A percentile compares a stretch with the other conserved stretches of the same genome.
phyloP scores from a whole-genome alignment of 1,140 invertebrate species.

The Mercenaria mercenaria region DNA sequence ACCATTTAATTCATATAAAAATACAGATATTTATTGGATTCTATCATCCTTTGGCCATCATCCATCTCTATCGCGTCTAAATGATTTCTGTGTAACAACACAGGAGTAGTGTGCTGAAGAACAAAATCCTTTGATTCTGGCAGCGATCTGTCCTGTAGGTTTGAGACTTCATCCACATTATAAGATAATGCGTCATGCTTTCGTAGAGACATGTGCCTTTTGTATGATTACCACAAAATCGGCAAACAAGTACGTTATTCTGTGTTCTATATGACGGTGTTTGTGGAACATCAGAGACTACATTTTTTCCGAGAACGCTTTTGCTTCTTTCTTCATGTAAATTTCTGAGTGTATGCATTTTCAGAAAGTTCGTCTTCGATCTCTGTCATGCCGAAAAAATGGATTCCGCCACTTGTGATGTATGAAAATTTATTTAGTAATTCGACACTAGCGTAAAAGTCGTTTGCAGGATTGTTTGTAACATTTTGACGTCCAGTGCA shows the following conservation, averaged over 20 bases:
- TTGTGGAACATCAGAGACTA: neutral
- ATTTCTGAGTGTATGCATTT: too few species aligned
- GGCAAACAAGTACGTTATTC: neutral
- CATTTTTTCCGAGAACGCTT: neutral
- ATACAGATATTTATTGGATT: neutral
- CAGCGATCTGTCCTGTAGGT: neutral
- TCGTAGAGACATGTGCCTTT: neutral
- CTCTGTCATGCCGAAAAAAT: conserved; percentile 2
- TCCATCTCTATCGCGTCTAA: neutral
- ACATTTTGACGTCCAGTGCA: conserved; percentile 51
- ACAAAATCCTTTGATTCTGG: neutral
- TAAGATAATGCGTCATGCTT: neutral
- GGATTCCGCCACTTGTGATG: neutral
- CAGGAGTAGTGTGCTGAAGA: neutral
- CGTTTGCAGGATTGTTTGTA: conserved; percentile 5
- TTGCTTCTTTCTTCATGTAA: too few species aligned
- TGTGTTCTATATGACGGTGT: neutral
- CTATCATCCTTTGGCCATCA: neutral
- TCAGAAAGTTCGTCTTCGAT: too few species aligned
- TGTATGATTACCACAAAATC: neutral
- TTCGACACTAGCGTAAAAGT: conserved; percentile 55
- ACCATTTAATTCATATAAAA: neutral
- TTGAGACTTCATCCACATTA: neutral
- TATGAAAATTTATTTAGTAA: conserved; percentile 47
- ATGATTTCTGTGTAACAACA: too few species aligned